Evolutionary conservation across 2,797 vertebrate species (phyloP), one percentile per base, ranked within the genome.

Genomic region (Pangasius macronema): DNA sequence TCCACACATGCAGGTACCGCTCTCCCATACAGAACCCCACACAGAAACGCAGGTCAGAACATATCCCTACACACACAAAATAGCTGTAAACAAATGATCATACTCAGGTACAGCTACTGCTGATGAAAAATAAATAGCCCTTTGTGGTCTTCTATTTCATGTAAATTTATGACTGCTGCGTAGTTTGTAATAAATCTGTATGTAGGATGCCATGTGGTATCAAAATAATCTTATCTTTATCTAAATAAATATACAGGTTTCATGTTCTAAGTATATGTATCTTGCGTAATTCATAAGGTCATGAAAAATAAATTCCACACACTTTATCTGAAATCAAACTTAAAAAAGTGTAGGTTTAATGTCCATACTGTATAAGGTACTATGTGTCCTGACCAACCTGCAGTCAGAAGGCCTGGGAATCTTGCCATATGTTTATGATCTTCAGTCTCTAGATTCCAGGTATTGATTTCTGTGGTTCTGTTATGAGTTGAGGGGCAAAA

Each of bases 361-460:
- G 46, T 27, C 51, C 3, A 63, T 75, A 10, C 14, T 36, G 11
- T 33, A 73, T 0, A 42, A 76, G 5, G 24, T 3, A 13, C 22
- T 18, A 14, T 3, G 9, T 65, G 72, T 49, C 18, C 33, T 88
- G 3, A 85, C 91, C 90, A 84, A 94, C 94, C 92, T 91, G 82
- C 89, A 82, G 49, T 85, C 33, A 90, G 80, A 67, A 93, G 82
- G 67, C 92, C 94, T 27, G 93, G 90, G 86, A 94, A 92, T 65
- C 89, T 93, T 33, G 90, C 92, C 55, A 94, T 73, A 80, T 94
- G 93, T 84, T 95, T 94, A 88, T 93, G 93, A 33, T 95, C 95
- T 92, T 96, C 95, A 22, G 93, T 94, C 88, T 95, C 92, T 82
- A 94, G 86, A 92, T 95, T 95, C 94, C 95, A 96, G 72, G 92